These are phyloP conservation scores for Drosophila tsacasi DNA, from an alignment of 1,140 invertebrate genomes.

Conservation along the genomic window DNA sequence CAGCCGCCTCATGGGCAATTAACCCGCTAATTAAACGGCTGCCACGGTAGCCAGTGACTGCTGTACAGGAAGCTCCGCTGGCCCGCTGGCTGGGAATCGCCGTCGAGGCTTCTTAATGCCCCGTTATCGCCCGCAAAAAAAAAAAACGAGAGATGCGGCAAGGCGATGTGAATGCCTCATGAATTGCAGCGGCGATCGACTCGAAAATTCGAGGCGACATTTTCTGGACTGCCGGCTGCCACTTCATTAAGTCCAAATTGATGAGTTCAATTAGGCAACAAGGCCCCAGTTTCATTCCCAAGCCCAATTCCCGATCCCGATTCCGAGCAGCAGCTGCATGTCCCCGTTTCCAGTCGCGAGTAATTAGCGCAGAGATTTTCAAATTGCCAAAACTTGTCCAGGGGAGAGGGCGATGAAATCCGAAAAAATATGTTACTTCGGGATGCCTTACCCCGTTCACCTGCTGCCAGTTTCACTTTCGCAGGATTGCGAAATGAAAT, in stretches of 20 bases:
- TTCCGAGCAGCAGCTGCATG: slow-evolving; percentile 36
- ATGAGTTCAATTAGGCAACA: slow-evolving; percentile 82
- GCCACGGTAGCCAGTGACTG: slow-evolving; percentile 56
- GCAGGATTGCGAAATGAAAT: slow-evolving; percentile 81
- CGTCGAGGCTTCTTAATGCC: slow-evolving; percentile 44
- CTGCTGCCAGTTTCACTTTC: slow-evolving; percentile 72
- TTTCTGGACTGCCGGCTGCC: slow-evolving; percentile 62
- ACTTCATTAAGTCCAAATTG: slow-evolving; percentile 82
- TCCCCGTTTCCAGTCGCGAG: slow-evolving; percentile 30
- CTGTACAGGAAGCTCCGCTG: slow-evolving; percentile 68
- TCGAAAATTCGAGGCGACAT: slow-evolving; percentile 73
- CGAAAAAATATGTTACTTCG: slow-evolving; percentile 19
- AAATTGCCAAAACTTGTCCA: slow-evolving; percentile 82
- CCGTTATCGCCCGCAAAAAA: slow-evolving; percentile 55
- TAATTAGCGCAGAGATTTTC: slow-evolving; percentile 85
- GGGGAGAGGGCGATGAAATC: slow-evolving; percentile 4
- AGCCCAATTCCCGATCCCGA: slow-evolving; percentile 6
- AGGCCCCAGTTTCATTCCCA: slow-evolving; percentile 38
- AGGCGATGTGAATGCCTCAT: slow-evolving; percentile 51
- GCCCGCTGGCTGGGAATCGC: slow-evolving; percentile 33
- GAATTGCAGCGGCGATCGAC: slow-evolving; percentile 60
- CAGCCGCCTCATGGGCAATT: slow-evolving; percentile 68
- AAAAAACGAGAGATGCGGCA: slow-evolving; percentile 15
- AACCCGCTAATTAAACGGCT: slow-evolving; percentile 78
- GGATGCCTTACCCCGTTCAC: slow-evolving; percentile 37